These are phyloP conservation scores for Acrobasis consociella DNA, from an alignment of 2,888 invertebrate species.

Conservation along the genomic window DNA sequence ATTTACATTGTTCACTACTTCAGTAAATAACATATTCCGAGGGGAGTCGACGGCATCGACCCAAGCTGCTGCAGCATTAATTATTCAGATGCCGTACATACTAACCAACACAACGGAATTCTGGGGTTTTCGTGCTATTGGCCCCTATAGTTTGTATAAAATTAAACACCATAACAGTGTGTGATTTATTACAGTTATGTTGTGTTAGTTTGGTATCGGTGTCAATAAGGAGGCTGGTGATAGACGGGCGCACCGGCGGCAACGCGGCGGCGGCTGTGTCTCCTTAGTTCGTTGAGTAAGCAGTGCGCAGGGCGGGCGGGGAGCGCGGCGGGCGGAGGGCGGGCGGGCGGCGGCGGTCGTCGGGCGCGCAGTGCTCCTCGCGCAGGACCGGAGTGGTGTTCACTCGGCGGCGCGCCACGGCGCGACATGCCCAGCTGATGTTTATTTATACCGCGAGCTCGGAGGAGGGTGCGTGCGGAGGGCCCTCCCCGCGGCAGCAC, in stretches of 20 bases:
- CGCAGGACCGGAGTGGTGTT: conserved; percentile 86
- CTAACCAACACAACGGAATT: not conserved
- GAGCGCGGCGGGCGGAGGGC: conserved; percentile 47
- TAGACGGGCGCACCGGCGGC: conserved; percentile 33
- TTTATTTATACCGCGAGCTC: conserved; percentile 85
- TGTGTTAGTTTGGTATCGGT: not conserved
- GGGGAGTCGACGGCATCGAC: conserved; percentile 1
- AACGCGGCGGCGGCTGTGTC: conserved; percentile 30
- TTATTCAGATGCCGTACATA: conserved; percentile 7
- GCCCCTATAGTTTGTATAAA: not conserved
- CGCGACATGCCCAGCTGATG: conserved; percentile 86
- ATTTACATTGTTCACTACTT: too few species aligned
- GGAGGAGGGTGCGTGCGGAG: conserved; percentile 83
- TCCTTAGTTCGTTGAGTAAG: conserved; percentile 40
- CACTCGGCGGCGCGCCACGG: conserved; percentile 84
- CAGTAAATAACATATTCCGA: not conserved
- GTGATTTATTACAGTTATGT: conserved; percentile 1
- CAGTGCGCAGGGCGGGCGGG: conserved; percentile 70
- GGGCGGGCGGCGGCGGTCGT: conserved; percentile 53
- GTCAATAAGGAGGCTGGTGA: conserved; percentile 24
- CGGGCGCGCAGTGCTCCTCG: conserved; percentile 82
- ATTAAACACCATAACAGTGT: not conserved
- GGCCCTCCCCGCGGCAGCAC: conserved; percentile 82
- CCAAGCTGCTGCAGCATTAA: conserved; percentile 9
- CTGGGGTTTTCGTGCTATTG: not conserved